Conservation (phyloP, 2,113 vertebrate species). For the Passer domesticus region DNA sequence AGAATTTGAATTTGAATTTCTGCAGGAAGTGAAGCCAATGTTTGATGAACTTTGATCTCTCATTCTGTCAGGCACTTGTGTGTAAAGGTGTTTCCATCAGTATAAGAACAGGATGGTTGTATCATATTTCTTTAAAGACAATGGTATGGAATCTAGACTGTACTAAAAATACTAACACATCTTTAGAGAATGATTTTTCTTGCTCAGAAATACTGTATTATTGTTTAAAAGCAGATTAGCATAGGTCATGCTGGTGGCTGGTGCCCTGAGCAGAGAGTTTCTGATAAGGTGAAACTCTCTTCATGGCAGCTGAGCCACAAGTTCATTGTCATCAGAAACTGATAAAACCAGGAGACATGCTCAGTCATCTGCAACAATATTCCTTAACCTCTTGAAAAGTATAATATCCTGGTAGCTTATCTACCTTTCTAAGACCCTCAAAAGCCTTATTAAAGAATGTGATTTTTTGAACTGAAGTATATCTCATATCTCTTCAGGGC, state of each 20-base stretch:
- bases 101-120: background rate
- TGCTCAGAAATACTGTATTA: background rate
- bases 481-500: background rate
- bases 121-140: background rate
- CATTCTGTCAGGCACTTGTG: background rate
- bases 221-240: background rate
- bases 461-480: background rate
- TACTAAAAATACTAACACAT: background rate
- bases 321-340: conserved; percentile 23
- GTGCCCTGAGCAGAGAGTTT: background rate
- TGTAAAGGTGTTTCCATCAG: background rate
- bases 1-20: conserved; percentile 36
- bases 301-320: background rate
- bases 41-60: conserved; percentile 4
- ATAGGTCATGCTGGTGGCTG: background rate
- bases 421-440: background rate
- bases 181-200: background rate
- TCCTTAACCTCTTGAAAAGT: background rate
- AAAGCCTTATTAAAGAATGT: background rate
- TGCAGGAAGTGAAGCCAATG: conserved; percentile 6
- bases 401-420: background rate
- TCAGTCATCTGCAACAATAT: conserved; percentile 10
- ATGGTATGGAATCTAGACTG: background rate
- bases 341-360: background rate
- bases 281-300: background rate